Evolutionary conservation across 2,888 invertebrate species (phyloP), one percentile per base, ranked within the genome.

Genomic region (Andrena marginata): DNA sequence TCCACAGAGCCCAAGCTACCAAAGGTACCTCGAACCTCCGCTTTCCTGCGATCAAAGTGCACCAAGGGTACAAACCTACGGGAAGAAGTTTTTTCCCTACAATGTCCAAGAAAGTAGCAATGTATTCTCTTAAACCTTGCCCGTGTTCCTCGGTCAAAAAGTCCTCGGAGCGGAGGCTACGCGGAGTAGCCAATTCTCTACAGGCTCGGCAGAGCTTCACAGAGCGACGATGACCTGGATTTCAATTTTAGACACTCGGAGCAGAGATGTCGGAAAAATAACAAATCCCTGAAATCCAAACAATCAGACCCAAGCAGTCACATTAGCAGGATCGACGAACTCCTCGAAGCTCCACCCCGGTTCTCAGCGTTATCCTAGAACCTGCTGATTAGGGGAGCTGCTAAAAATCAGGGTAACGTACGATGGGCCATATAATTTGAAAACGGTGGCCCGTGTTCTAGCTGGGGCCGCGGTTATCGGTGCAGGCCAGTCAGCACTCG

Each of bases 401-500:
- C 51, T 51, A 51, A 51, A 51, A 49, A 75, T 16, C 48, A 49
- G 33, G 71, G 62, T 63, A 73, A 76, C 51, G 13, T 72, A 63
- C 26, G 26, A 13, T 5, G 2, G 16, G 3, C 8, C 29, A 8
- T 74, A 26, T 33, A 64, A 42, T 76, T 42, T 23, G 6, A n/a
- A 5, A n/a, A 7, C 0, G n/a, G 29, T 2, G 20, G 0, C 6
- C 31, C 65, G 20, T 63, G 49, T 63, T 76, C 70, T 23, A 62
- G 49, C 56, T 72, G 49, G 48, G 62, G 35, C 71, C 59, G 23
- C 64, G 70, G 70, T 68, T 65, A 78, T 56, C 80, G 72, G 8
- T 13, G 23, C 10, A n/a, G 64, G 42, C 80, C 63, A 79, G 49
- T 72, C 80, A 73, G 80, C 80, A 23, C 29, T 23, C 23, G 23